Base-by-base conservation (phyloP, 2,797 vertebrate species). In the Microchirus variegatus region DNA sequence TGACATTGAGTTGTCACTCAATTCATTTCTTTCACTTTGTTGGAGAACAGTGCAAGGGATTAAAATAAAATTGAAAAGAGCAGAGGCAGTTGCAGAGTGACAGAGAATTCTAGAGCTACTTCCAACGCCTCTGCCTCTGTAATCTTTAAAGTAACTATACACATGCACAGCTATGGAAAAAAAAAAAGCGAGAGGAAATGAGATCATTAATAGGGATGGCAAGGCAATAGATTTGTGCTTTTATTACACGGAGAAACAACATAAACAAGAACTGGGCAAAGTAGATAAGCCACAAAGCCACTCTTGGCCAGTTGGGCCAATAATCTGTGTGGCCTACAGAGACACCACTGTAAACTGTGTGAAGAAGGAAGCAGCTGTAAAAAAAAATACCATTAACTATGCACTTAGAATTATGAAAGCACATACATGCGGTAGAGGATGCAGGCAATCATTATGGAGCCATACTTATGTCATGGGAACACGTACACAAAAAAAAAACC, bases 251-350 rank as follows among this genome's bases (percentile, higher is more conserved):
- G 62, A 35, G 53, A 85, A 85, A 90, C 80, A 86, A 83, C 87
- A 87, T 80, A 89, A 91, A 91, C 82, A 87, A 88, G 77, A 48
- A 44, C 90, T 92, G 89, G 10, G 13, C 14, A 16, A 58, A 80
- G 59, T 37, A 81, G 92, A 94, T 93, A 92, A 93, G 87, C 73
- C 78, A 75, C 69, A 78, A 83, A 90, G 87, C 88, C 76, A 67
- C 70, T 85, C 76, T 77, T 35, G 52, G 75, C 73, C 63, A 80
- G 80, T 70, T 57, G 77, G 79, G 74, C 82, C 72, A 72, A 77
- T 88, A 87, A 90, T 90, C 83, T 69, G 70, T 64, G 74, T 50
- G 59, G 80, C 72, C 88, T 52, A 59, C 67, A 73, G 84, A 88
- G 78, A 75, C 64, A 2, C 50, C 19, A 68, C 45, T 65, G 62